These are phyloP conservation scores for Gymnopithys bicolor DNA, from an alignment of 2,797 vertebrate species.

Conservation along the genomic window DNA sequence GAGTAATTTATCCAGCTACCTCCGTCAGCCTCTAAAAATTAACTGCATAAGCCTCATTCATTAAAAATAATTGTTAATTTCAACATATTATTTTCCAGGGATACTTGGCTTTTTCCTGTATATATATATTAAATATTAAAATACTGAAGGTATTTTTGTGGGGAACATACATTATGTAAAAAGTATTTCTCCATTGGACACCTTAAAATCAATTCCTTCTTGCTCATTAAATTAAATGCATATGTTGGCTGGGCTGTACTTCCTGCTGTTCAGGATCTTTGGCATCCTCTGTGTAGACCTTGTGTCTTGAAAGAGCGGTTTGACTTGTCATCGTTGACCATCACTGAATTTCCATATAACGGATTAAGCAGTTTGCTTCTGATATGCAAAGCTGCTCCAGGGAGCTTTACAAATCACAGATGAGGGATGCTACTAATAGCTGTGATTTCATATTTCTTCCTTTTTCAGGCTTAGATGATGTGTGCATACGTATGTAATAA, in stretches of 20 bases:
- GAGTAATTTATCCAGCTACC: not conserved
- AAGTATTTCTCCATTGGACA: not conserved
- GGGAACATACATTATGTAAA: not conserved
- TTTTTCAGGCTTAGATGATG: not conserved
- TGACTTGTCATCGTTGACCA: not conserved
- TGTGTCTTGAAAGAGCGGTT: not conserved
- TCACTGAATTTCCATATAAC: not conserved
- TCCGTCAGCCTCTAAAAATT: not conserved
- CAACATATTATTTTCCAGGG: not conserved
- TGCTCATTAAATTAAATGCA: not conserved
- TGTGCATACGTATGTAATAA: not conserved
- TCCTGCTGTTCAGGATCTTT: not conserved
- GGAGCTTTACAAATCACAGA: not conserved
- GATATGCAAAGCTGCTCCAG: not conserved
- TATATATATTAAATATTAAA: not conserved
- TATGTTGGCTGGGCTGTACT: not conserved
- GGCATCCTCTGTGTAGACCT: not conserved
- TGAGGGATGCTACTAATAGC: not conserved
- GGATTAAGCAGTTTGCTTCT: not conserved
- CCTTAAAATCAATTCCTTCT: not conserved
- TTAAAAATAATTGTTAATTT: not conserved
- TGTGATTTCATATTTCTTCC: not conserved
- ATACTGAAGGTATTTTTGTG: not conserved
- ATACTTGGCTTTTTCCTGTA: not conserved
- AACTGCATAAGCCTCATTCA: not conserved